These are phyloP conservation scores for Dendrolimus pini DNA, from an alignment of 2,888 invertebrate genomes.

Conservation along the genomic window DNA sequence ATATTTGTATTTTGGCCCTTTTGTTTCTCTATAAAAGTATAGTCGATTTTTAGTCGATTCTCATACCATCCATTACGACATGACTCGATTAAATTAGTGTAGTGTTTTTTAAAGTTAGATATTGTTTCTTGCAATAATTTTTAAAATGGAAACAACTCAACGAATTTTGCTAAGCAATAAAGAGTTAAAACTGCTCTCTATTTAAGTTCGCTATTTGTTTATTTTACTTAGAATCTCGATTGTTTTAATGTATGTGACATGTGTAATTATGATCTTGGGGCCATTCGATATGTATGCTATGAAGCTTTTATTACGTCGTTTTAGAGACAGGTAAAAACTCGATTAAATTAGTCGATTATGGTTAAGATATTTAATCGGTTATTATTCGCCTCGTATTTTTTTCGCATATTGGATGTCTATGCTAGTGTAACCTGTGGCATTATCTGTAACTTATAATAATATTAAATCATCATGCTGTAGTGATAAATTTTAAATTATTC, in stretches of 20 bases:
- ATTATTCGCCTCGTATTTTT: background rate
- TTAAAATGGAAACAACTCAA: conserved; percentile 33
- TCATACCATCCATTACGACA: conserved; percentile 61
- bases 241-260: background rate
- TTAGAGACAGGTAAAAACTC: background rate
- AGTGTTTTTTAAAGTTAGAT: conserved; percentile 4
- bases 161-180: conserved; percentile 68
- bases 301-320: conserved; percentile 1
- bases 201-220: conserved; percentile 14
- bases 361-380: conserved; percentile 3
- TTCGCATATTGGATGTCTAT: background rate
- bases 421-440: background rate
- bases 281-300: conserved; percentile 25
- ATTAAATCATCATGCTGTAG: background rate
- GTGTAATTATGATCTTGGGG: conserved; percentile 54
- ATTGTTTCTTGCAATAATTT: conserved; percentile 25
- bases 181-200: conserved; percentile 32
- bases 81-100: conserved; percentile 35
- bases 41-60: conserved; percentile 24
- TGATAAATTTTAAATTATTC: background rate
- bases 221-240: conserved; percentile 20
- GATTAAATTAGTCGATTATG: background rate
- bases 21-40: conserved; percentile 25
- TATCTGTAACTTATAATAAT: background rate
- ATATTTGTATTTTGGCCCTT: conserved; percentile 42